phyloP scores from a whole-genome alignment of 2,797 vertebrate species.

The Lycodopsis pacificus region DNA sequence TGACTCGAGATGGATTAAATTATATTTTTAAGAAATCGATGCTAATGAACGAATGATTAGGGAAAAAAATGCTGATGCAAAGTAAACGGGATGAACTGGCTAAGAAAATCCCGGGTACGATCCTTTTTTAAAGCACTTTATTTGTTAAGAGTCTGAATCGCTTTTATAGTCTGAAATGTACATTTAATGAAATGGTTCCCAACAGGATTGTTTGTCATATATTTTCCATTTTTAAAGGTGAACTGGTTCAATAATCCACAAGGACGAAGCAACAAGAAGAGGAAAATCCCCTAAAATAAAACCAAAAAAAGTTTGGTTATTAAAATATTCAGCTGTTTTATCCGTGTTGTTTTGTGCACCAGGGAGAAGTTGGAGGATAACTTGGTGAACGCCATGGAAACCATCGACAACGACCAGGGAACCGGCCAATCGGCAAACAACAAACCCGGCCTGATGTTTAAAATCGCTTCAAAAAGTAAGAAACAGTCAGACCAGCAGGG shows the following conservation, averaged over 20 bases:
- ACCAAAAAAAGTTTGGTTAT: neutral
- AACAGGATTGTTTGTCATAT: neutral
- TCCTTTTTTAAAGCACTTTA: neutral
- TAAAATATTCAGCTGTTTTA: neutral
- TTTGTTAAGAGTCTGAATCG: neutral
- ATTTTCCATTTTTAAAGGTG: neutral
- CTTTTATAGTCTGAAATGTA: neutral
- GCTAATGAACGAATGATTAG: no score
- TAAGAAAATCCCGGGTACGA: neutral
- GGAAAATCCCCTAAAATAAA: neutral
- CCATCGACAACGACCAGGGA: conserved; percentile 75
- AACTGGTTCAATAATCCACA: neutral
- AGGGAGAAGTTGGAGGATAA: conserved; percentile 77
- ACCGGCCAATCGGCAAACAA: conserved; percentile 63
- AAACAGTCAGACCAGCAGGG: neutral
- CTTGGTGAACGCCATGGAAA: conserved; percentile 87
- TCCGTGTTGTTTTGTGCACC: neutral
- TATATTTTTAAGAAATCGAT: no score
- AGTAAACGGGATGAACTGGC: neutral
- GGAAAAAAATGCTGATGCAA: neutral
- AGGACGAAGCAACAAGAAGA: neutral
- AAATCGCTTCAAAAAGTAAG: conserved; percentile 93
- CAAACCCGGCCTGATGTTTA: conserved; percentile 85
- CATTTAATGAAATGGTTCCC: neutral
- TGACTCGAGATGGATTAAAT: no score